Base-by-base conservation (phyloP, 2,113 vertebrate genomes). In the Chaenogobius annularis region DNA sequence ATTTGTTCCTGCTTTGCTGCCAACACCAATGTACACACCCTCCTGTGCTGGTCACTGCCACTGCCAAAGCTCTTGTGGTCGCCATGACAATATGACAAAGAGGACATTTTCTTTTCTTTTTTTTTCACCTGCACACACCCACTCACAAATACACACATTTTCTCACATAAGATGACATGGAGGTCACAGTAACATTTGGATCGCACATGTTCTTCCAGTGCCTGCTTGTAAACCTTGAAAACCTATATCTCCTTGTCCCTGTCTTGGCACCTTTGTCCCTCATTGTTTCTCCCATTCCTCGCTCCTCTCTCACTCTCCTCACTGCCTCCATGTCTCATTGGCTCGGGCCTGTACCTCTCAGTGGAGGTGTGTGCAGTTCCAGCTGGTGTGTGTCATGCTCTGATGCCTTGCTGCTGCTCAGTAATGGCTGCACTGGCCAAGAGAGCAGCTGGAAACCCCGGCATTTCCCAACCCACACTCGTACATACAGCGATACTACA, bases 321-420 rank as follows among this genome's bases (percentile, higher is more conserved):
- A 8, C 70, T 52, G 58, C 62, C 77, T 74, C 52, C 80, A 69
- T 31, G 79, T 85, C 85, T 88, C 77, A 48, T 82, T 90, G 88
- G 90, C 89, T 78, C 81, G 52, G 72, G 22, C 75, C 69, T 77
- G 26, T 54, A 11, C 63, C 80, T 86, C 85, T 87, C 85, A 56
- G 78, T 23, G 75, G 86, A 87, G 85, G 87, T 88, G 85, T 82
- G 83, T 55, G 62, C 77, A 62, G 31, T 85, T 88, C 80, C 91
- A 92, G 88, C 88, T 91, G 91, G 89, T 91, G 80, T 83, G 84
- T 89, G 87, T 89, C 88, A 90, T 80, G 87, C 82, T 87, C 87
- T 72, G 78, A 78, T 85, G 85, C 88, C 76, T 58, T 78, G 77
- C 84, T 80, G 59, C 84, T 80, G 73, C 83, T 86, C 85, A 72